These are phyloP conservation scores for Cheirogaleus major DNA, from an alignment of 2,797 vertebrate species.

Conservation along the genomic window DNA sequence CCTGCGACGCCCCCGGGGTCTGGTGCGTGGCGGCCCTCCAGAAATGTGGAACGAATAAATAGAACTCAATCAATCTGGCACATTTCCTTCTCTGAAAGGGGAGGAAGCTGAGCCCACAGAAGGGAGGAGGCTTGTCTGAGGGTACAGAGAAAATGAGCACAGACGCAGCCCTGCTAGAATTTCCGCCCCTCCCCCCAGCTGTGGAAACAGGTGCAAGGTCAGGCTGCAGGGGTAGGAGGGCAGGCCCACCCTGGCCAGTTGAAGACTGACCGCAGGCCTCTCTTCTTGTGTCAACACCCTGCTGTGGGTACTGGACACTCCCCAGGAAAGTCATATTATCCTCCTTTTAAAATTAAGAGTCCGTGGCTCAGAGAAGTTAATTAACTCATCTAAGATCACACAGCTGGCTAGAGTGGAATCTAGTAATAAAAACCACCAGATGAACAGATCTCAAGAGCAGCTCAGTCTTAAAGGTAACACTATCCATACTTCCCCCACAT, in stretches of 20 bases:
- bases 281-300: rapidly evolving
- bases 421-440: not conserved
- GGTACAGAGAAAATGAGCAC: not conserved
- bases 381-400: not conserved
- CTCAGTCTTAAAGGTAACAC: not conserved
- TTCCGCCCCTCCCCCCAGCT: not conserved
- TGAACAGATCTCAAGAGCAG: not conserved
- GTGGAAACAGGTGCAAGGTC: not conserved
- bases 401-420: not conserved
- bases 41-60: not conserved
- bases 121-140: too few relatives aligned
- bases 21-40: rapidly evolving
- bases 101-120: not conserved
- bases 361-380: not conserved
- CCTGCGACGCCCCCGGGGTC: rapidly evolving
- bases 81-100: not conserved
- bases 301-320: not conserved
- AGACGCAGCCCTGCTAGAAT: not conserved
- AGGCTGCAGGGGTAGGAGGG: not conserved
- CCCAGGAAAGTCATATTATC: not conserved
- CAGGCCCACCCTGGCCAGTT: not conserved
- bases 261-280: not conserved
- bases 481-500: rapidly evolving
- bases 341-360: not conserved
- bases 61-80: too few relatives aligned